A percentile compares a stretch with the other conserved stretches of the same genome.
phyloP scores from a whole-genome alignment of 1,140 invertebrate genomes.

The Papilio polyxenes region DNA sequence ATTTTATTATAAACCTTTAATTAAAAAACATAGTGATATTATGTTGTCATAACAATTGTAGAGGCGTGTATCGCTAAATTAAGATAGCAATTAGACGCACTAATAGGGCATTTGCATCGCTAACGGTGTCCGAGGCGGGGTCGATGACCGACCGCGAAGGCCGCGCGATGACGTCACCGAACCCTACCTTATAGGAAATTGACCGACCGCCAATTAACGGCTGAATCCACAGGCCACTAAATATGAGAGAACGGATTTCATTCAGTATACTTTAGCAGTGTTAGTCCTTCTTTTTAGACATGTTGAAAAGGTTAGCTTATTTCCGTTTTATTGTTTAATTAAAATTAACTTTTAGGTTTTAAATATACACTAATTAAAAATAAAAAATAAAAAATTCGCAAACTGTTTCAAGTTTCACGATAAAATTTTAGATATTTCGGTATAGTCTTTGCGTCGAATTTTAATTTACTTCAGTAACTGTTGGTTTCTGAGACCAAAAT shows the following conservation, averaged over 20 bases:
- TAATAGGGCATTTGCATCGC: slow-evolving; percentile 50
- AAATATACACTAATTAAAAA: no score
- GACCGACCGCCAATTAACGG: not conserved
- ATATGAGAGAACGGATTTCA: not conserved
- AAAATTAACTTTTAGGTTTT: no score
- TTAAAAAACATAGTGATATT: not conserved
- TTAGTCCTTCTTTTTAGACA: not conserved
- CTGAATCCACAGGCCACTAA: not conserved
- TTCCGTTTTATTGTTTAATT: no score
- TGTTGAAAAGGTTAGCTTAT: no score
- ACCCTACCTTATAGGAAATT: slow-evolving; percentile 43
- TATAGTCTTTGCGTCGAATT: not conserved
- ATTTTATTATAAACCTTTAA: no score
- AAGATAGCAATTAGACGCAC: slow-evolving; percentile 2
- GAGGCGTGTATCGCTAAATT: slow-evolving; percentile 19
- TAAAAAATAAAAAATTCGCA: no score
- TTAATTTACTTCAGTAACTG: not conserved
- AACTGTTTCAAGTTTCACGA: no score
- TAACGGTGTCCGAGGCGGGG: slow-evolving; percentile 55
- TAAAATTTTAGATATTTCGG: no score
- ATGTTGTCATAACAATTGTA: not conserved
- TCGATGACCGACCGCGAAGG: slow-evolving; percentile 69
- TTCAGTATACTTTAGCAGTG: not conserved
- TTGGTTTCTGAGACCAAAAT: no score
- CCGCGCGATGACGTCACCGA: slow-evolving; percentile 60